A percentile compares a stretch with the other conserved stretches of the same genome.
Evolutionary conservation across 2,888 invertebrate genomes (phyloP).

Genomic region (Lasioglossum villosulum): DNA sequence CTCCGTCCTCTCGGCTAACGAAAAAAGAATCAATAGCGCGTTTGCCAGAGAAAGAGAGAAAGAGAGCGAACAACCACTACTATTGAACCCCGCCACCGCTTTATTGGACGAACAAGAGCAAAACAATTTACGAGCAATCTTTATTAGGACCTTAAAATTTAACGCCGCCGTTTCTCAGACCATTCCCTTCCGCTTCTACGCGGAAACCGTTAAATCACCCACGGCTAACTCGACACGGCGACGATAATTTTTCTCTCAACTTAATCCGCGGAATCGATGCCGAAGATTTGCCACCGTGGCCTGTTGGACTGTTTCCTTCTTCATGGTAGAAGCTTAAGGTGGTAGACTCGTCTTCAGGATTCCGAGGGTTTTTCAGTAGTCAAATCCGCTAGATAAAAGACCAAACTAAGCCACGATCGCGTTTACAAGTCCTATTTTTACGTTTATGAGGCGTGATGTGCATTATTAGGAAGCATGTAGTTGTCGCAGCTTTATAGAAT

Average conservation of each 20-base stretch:
- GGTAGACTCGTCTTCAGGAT: no score
- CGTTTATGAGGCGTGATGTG: no score
- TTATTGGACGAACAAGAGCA: constrained; percentile 41
- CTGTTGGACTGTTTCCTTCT: not conserved
- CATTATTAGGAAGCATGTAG: no score
- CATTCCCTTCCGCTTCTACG: not conserved
- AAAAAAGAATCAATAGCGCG: constrained; percentile 51
- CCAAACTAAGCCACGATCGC: no score
- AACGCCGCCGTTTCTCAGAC: constrained; percentile 18
- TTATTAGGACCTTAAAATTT: constrained; percentile 33
- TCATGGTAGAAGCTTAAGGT: not conserved
- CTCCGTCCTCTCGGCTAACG: constrained; percentile 33
- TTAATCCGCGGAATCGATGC: not conserved
- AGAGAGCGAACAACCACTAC: not conserved
- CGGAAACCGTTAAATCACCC: not conserved
- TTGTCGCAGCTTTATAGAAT: no score
- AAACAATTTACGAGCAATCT: constrained; percentile 32
- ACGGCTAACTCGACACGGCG: not conserved
- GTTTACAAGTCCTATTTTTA: no score
- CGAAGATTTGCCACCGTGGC: not conserved
- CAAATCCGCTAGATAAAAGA: no score
- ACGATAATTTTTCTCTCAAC: constrained; percentile 10
- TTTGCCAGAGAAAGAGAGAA: not conserved
- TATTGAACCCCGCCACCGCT: not conserved
- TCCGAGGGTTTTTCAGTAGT: no score